Evolutionary conservation across 2,888 invertebrate genomes (phyloP), one percentile per base, ranked within the genome.

Genomic region (Andrena minutula): DNA sequence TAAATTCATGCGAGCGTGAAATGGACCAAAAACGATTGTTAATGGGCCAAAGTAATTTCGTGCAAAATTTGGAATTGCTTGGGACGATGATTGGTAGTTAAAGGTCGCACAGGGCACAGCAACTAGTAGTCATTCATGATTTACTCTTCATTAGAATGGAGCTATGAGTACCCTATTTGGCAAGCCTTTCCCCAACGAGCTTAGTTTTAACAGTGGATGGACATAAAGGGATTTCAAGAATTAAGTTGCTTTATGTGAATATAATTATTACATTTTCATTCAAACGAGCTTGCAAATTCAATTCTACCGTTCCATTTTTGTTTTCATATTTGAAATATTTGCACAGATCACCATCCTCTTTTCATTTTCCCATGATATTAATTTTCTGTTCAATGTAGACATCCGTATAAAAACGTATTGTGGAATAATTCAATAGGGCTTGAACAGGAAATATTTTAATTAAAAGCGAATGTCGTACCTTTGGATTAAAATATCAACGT

Each of bases 181-280:
- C 86, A 75, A 86, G 79, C 83, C 85, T 72, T 66, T 28, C 60
- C 56, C 69, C 75, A 60, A 60, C 58, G 65, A 86, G 86, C 83
- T 86, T 79, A 76, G 79, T 81, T 51, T 79, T 16, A 88, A 86
- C 86, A 85, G 80, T 83, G 72, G 81, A 85, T 79, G 77, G 41
- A 77, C 85, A 85, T 83, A 89, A 86, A 86, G 86, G 89, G 88
- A 88, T 89, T 90, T 82, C 66, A 65, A 71, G 84, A 88, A 89
- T 89, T 88, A 83, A 60, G 41, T 16, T 41, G 41, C 4, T 41
- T 64, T 64, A 61, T 35, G 68, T 53, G 61, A 79, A 63, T 66
- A 68, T 70, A 80, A 80, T 75, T 72, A 78, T 82, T 76, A 70
- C 56, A 32, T 26, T 49, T 47, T 51, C n/a, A 20, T 56, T 58